Base-by-base conservation (phyloP, 2,797 vertebrate genomes). In the Protosalanx chinensis region DNA sequence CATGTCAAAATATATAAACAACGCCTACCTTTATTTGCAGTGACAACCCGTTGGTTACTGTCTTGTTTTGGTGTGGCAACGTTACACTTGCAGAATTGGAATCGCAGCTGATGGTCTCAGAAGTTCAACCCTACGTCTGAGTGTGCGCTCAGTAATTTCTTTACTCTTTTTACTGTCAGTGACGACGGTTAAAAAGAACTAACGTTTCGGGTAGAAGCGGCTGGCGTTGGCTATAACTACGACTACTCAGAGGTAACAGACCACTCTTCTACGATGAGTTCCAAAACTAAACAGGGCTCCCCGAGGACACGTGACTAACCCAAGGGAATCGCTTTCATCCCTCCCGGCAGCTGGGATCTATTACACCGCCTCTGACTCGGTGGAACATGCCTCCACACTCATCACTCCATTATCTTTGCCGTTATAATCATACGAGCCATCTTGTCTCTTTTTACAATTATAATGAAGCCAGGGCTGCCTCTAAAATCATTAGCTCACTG, bases 281-380 rank as follows among this genome's bases (percentile, higher is more conserved):
- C 72, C 79, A 73, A 81, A 87, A 82, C 81, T 82, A 76, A 86
- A 82, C 6, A 72, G 15, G 15, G 81, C 87, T 89, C 90, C 89
- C 88, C 46, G 56, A 84, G 89, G 90, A 86, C 92, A 93, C 90
- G 92, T 94, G 92, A 93, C 83, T 73, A 82, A 80, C 75, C 85
- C 84, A 85, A 81, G 81, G 87, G 90, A 90, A 89, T 86, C 87
- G 87, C 85, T 81, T 80, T 74, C 73, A 63, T 77, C 73, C 64
- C 33, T 73, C 75, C 6, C 30, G 67, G 87, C 88, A 88, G 88
- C 88, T 89, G 87, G 84, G 86, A 86, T 89, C 87, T 56, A 80
- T 91, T 88, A 87, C 85, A 81, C 79, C 61, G 41, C 53, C 35
- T 71, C 80, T 72, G 75, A 68, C 74, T 67, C 72, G 58, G 81